Percentiles rank a stretch among this genome's conserved stretches.
These are phyloP conservation scores for Venturia canescens DNA, from an alignment of 1,140 invertebrate species.

Conservation along the genomic window DNA sequence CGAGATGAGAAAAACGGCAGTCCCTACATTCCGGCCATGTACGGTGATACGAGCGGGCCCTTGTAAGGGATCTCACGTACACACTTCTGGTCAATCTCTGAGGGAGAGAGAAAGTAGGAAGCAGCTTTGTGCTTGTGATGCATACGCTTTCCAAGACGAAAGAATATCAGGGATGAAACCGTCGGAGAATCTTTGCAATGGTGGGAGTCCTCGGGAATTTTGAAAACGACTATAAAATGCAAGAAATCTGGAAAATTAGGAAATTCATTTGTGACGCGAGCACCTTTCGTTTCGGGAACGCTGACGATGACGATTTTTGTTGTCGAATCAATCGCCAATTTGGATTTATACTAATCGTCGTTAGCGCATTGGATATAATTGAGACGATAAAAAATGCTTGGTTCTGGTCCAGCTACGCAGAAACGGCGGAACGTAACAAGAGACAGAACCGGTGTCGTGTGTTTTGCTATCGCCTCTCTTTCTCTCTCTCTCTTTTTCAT, in stretches of 20 bases:
- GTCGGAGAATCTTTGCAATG: too few species aligned
- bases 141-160: conserved; percentile 38
- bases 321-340: not conserved
- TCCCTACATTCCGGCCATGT: conserved; percentile 74
- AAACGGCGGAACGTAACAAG: not conserved
- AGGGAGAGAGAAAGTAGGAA: conserved; percentile 44
- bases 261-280: too few species aligned
- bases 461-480: conserved; percentile 14
- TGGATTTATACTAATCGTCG: not conserved
- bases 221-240: too few species aligned
- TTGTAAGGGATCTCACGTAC: conserved; percentile 71
- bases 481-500: conserved; percentile 3
- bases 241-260: too few species aligned
- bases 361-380: not conserved
- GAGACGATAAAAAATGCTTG: not conserved
- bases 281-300: too few species aligned
- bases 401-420: not conserved
- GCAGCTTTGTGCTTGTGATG: conserved; percentile 58
- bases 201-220: too few species aligned
- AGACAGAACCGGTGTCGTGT: conserved; percentile 22
- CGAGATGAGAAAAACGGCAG: conserved; percentile 72
- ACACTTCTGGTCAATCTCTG: conserved; percentile 28
- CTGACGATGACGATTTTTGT: not conserved
- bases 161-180: conserved; percentile 51
- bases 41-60: conserved; percentile 61